These are phyloP conservation scores for Nerophis ophidion DNA, from an alignment of 2,113 vertebrate genomes.

Conservation along the genomic window DNA sequence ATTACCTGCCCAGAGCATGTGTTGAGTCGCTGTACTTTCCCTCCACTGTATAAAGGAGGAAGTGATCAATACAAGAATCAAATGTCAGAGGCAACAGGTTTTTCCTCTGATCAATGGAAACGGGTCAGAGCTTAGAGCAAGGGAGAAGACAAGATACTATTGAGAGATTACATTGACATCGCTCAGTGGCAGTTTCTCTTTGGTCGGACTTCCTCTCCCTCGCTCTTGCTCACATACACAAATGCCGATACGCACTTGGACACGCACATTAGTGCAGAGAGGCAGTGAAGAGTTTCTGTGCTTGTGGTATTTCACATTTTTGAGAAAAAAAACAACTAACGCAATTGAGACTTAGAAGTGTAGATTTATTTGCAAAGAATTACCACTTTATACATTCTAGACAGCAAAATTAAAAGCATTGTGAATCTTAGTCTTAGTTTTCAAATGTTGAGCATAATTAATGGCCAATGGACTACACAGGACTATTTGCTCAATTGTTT, in stretches of 20 bases:
- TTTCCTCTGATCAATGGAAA: conserved; percentile 76
- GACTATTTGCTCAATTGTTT: not conserved
- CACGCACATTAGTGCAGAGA: not conserved
- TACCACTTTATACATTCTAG: not conserved
- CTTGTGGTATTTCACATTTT: conserved; percentile 6
- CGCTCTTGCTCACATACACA: conserved; percentile 11
- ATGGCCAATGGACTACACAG: not conserved
- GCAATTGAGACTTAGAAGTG: no score
- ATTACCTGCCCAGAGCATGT: conserved; percentile 48
- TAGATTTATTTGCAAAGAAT: no score
- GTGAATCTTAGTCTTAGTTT: no score
- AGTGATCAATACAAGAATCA: conserved; percentile 75
- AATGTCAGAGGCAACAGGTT: conserved; percentile 74
- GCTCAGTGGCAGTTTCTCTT: conserved; percentile 51
- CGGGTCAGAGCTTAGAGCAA: conserved; percentile 68
- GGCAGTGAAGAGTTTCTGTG: conserved; percentile 14
- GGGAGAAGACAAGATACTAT: conserved; percentile 68
- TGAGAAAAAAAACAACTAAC: no score
- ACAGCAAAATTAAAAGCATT: no score
- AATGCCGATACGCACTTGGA: conserved; percentile 1
- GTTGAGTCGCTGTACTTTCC: conserved; percentile 63
- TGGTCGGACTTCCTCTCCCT: conserved; percentile 30
- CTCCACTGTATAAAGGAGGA: conserved; percentile 73
- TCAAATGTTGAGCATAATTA: not conserved
- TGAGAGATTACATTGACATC: conserved; percentile 72